Evolutionary conservation across 2,113 vertebrate species (phyloP).

Genomic region (Caranx ignobilis): DNA sequence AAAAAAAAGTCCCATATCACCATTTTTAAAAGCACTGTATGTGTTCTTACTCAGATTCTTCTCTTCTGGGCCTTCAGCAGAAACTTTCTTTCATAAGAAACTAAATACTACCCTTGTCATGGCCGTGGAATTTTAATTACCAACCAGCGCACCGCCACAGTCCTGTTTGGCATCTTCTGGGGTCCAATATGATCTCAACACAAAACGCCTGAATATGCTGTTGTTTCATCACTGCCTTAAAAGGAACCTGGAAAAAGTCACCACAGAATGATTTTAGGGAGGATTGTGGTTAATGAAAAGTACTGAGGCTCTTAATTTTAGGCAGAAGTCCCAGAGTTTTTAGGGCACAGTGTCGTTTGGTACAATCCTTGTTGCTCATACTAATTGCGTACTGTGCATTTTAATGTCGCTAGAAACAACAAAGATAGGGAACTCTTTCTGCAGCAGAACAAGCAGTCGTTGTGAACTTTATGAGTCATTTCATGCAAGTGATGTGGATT

Average conservation of each 20-base stretch:
- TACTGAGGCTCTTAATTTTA: slow-evolving; percentile 34
- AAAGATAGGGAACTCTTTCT: slow-evolving; percentile 13
- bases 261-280: slow-evolving; percentile 51
- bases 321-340: slow-evolving; percentile 26
- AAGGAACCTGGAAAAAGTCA: slow-evolving; percentile 48
- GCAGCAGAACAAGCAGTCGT: slow-evolving; percentile 28
- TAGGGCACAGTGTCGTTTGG: neutral
- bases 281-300: slow-evolving; percentile 54
- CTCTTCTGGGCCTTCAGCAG: slow-evolving; percentile 49
- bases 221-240: slow-evolving; percentile 50
- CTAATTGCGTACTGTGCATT: slow-evolving; percentile 13
- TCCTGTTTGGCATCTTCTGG: slow-evolving; percentile 72
- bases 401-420: slow-evolving; percentile 11
- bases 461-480: slow-evolving; percentile 42
- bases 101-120: slow-evolving; percentile 74
- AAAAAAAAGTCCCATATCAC: slow-evolving; percentile 3
- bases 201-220: slow-evolving; percentile 52
- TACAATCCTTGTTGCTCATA: neutral
- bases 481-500: slow-evolving; percentile 32
- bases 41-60: slow-evolving; percentile 42
- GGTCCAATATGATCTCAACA: slow-evolving; percentile 67
- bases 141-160: slow-evolving; percentile 61
- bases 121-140: slow-evolving; percentile 80
- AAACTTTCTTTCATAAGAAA: slow-evolving; percentile 66
- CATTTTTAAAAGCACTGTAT: slow-evolving; percentile 20